Base-by-base conservation (phyloP, 1,140 invertebrate species). In the Drosophila sulfurigaster region DNA sequence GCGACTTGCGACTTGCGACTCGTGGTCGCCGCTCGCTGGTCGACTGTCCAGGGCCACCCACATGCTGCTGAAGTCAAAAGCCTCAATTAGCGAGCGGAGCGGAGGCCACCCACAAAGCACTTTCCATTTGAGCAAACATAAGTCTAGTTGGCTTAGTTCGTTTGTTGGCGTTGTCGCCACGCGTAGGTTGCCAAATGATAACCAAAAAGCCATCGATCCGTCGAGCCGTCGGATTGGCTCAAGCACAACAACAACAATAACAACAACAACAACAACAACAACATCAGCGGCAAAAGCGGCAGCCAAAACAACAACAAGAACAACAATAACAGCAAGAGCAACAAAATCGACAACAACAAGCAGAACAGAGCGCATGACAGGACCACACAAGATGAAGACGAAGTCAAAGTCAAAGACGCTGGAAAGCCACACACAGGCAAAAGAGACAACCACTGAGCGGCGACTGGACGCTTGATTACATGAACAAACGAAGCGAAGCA, bases 401-500 rank as follows among this genome's bases (percentile, higher is more conserved):
- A 52, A 75, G 52, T 15, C 45, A 15, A 20, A 38, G 7, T 38
- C 35, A 10, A 10, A 56, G 62, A 67, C 56, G 81, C 67, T 83
- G 80, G 66, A 78, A 87, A 87, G 70, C 83, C 83, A 87, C 83
- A 87, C 82, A 66, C 63, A 66, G 74, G 54, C 43, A 62, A 62
- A 49, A 70, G 58, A 63, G 58, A 63, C 72, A 70, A 75, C 72
- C 72, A 72, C 72, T 46, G 68, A 65, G 73, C 67, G 64, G 38
- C 43, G 82, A 78, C 81, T 77, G 73, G 83, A 81, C 83, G 85
- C 73, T 87, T 89, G 83, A 87, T 87, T 87, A 87, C 80, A 87
- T 75, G 82, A 79, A 87, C 82, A 87, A 85, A 82, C 82, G 82
- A 86, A 86, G 74, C 82, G 82, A 83, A 45, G 68, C 68, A 66